Conservation (phyloP, 2,113 vertebrate genomes). For the Boulengeromyrus knoepffleri region DNA sequence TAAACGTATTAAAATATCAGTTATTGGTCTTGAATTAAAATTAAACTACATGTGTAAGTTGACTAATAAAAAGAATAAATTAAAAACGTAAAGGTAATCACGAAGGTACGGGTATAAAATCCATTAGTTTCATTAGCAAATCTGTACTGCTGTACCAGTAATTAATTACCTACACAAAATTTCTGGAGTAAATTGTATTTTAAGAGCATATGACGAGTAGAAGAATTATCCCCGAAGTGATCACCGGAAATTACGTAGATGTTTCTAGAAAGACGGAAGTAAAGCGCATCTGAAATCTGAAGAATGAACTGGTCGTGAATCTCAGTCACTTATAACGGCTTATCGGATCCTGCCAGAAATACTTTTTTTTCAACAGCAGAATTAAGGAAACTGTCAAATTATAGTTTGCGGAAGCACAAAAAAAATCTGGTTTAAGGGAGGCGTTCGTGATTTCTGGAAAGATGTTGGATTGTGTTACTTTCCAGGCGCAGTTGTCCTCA, state of each 20-base stretch:
- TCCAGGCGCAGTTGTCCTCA: background rate
- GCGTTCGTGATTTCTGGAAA: background rate
- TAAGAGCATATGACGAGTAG: background rate
- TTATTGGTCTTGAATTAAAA: background rate
- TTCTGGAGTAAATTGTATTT: background rate
- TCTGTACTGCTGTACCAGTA: background rate
- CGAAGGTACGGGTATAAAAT: background rate
- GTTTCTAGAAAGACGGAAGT: background rate
- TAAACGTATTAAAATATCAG: background rate
- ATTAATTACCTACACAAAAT: background rate
- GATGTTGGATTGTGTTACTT: background rate
- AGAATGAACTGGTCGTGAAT: background rate
- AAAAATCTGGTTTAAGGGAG: background rate
- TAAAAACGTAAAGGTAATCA: background rate
- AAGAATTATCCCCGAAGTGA: background rate
- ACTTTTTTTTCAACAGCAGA: background rate
- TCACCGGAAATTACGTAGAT: background rate
- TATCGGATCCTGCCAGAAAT: background rate
- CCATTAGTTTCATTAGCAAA: background rate
- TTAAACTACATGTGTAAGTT: background rate
- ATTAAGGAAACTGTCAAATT: background rate
- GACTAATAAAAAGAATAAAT: background rate
- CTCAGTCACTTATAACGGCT: background rate
- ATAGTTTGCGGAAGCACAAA: background rate
- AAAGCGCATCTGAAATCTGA: background rate